Evolutionary conservation across 2,888 invertebrate genomes (phyloP), one percentile per base, ranked within the genome.

Genomic region (Drosophila buzzatii): DNA sequence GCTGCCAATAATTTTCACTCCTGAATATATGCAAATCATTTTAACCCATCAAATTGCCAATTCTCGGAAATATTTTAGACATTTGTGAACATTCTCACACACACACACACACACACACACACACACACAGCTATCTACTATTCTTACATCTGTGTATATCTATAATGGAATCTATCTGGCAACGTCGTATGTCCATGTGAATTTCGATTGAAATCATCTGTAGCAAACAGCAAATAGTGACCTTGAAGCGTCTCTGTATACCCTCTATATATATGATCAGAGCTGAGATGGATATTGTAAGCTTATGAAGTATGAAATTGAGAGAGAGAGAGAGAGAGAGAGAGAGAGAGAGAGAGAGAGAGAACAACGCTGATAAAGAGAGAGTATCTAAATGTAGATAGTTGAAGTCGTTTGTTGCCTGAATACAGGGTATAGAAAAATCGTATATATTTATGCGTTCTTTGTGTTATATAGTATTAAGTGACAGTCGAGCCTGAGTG

Each of bases 1-100:
- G 60, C 61, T 79, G 76, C 68, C 80, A 78, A 78, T 78, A 67
- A 79, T 62, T 63, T 79, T 56, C 52, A 53, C 27, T 47, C 27
- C 37, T 52, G 31, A 49, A 53, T 57, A 52, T 49, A 79, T 73
- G 70, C 79, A 74, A 76, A 79, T 73, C 79, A 74, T 61, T 59
- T 56, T n/a, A 56, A 55, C 58, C 52, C 57, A 70, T 70, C 70
- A 55, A 70, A 60, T 53, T 70, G 60, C 47, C 70, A 55, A 41
- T 70, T 45, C 61, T 27, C 20, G 16, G 35, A 59, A 60, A 41
- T 51, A 76, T 76, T 53, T 57, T 27, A 51, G 41, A 20, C 70
- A 47, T 59, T 52, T 62, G 33, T 35, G 37, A 33, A 18, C 57
- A 47, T 31, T 31, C 39, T 16, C 63, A 45, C 58, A 35, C 42